A percentile compares a stretch with the other conserved stretches of the same genome.
Evolutionary conservation across 1,140 invertebrate genomes (phyloP).

Genomic region (Caerostris extrusa): DNA sequence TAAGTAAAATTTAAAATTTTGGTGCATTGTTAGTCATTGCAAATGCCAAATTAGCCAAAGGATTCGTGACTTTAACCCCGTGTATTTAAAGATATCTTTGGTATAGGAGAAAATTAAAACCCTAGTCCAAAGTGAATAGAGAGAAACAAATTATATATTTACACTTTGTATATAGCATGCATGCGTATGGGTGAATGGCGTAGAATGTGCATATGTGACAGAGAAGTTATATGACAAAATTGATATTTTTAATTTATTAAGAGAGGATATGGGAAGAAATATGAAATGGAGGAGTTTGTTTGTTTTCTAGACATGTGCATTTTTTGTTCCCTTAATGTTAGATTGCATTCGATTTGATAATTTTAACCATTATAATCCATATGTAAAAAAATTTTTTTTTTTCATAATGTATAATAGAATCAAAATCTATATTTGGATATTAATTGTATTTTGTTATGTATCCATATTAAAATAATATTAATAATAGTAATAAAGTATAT

Average conservation of each 20-base stretch:
- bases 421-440: no score
- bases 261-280: background rate
- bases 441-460: no score
- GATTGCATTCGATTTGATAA: background rate
- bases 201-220: background rate
- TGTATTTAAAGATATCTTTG: background rate
- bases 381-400: no score
- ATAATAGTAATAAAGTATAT: no score
- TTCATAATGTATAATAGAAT: no score
- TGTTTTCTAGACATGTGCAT: background rate
- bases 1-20: background rate
- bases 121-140: background rate
- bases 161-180: background rate
- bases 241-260: background rate
- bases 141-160: background rate
- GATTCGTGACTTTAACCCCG: background rate
- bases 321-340: background rate
- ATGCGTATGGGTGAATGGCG: background rate
- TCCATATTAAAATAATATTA: no score
- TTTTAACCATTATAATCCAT: background rate
- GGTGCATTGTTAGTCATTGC: constrained; percentile 7
- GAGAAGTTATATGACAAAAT: background rate
- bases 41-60: constrained; percentile 10
- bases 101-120: background rate
- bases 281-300: background rate